Evolutionary conservation across 2,888 invertebrate genomes (phyloP).

Genomic region (Drosophila neonasuta): DNA sequence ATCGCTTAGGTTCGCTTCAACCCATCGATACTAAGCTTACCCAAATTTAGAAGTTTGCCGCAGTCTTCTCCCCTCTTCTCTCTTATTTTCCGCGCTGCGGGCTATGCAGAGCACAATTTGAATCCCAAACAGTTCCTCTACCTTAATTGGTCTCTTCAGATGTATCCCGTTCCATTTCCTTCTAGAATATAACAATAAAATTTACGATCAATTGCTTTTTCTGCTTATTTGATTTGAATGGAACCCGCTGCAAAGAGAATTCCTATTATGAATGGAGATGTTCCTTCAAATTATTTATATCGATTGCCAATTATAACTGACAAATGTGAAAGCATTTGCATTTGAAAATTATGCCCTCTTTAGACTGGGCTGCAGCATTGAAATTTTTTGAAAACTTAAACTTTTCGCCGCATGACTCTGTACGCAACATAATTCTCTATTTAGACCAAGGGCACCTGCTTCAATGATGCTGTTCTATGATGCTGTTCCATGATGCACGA

Average conservation of each 20-base stretch:
- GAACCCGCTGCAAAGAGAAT: conserved; percentile 5
- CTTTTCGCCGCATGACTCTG: too few relatives aligned
- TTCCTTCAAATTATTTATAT: conserved; percentile 55
- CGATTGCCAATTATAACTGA: conserved; percentile 69
- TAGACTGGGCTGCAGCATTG: too few relatives aligned
- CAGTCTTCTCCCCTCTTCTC: conserved; percentile 10
- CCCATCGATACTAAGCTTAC: conserved; percentile 38
- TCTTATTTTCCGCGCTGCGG: conserved; percentile 30
- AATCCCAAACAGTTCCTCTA: conserved; percentile 7
- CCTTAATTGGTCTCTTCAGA: conserved; percentile 1
- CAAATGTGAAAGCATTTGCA: conserved; percentile 62
- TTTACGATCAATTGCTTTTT: conserved; percentile 54
- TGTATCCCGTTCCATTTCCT: conserved; percentile 8
- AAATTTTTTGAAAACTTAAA: too few relatives aligned
- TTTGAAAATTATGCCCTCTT: neutral
- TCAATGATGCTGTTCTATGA: too few relatives aligned
- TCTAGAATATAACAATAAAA: conserved; percentile 27
- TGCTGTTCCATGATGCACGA: too few relatives aligned
- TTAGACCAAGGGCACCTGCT: too few relatives aligned
- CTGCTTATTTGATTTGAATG: conserved; percentile 19
- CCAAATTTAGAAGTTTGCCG: conserved; percentile 45
- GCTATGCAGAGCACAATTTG: conserved; percentile 34
- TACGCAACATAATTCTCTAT: too few relatives aligned
- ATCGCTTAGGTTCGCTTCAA: conserved; percentile 12
- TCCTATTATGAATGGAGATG: conserved; percentile 37